Base-by-base conservation (phyloP, 2,797 vertebrate species). In the Clangula hyemalis region DNA sequence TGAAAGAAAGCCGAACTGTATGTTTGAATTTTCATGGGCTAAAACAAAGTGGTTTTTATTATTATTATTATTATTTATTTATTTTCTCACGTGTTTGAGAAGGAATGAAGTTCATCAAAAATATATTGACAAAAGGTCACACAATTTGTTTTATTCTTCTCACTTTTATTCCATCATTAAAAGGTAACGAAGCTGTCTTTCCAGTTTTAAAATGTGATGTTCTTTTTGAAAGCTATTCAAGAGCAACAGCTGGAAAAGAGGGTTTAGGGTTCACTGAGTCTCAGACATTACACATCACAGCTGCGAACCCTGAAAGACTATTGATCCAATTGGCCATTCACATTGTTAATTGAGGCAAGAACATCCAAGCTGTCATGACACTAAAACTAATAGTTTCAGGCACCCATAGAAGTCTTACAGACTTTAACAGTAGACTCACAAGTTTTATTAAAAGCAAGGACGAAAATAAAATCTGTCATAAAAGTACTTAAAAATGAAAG, bases 281-380 rank as follows among this genome's bases (percentile, higher is more conserved):
- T 91, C 41, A 76, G 58, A 66, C 30, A 49, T 45, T 65, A 51
- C 22, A 51, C 32, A 62, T 69, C 87, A 88, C 75, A 95, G 80
- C 56, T 94, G 85, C 69, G 78, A 96, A 93, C 39, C 56, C 56
- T 76, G 58, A 77, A 88, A 91, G 38, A 75, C 14, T 78, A 75
- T 53, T 85, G 79, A 92, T 76, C 58, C 71, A 80, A 49, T 60
- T 80, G 41, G 27, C 76, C 38, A 47, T 87, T 84, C 36, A 93
- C 83, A 91, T 47, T 92, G 70, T 70, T 84, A 86, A 66, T 24
- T 78, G 72, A 84, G 43, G 54, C 45, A 72, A 8, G 2, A 72
- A 81, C 41, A 86, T n/a, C 21, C 73, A 87, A 83, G 60, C n/a
- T 43, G 58, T 65, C 27, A 25, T 27, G 58, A 57, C 38, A 78